phyloP scores from a whole-genome alignment of 2,888 invertebrate species.

The Troilus luridus region DNA sequence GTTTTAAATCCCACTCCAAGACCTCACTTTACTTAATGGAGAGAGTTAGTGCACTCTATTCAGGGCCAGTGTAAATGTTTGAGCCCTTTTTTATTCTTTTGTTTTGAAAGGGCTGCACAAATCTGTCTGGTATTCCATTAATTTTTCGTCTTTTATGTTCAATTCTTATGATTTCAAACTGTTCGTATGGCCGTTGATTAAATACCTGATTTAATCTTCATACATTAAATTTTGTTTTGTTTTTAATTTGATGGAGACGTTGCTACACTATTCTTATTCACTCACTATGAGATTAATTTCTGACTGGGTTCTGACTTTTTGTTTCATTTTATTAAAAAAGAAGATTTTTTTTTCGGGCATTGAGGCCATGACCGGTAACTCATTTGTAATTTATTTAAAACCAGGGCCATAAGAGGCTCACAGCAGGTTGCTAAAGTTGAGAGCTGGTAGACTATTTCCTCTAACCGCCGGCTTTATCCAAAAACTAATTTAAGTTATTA shows the following conservation, averaged over 20 bases:
- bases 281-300: too few relatives aligned
- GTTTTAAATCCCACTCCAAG: not conserved
- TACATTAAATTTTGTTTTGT: not conserved
- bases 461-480: too few relatives aligned
- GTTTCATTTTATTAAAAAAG: too few relatives aligned
- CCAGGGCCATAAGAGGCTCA: too few relatives aligned
- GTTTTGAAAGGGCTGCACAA: not conserved
- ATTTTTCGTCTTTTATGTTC: slow-evolving; percentile 4
- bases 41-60: slow-evolving; percentile 16
- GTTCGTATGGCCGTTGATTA: not conserved
- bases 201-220: not conserved
- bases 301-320: too few relatives aligned
- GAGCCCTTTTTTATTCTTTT: not conserved
- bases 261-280: not conserved
- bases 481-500: too few relatives aligned
- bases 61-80: slow-evolving; percentile 17
- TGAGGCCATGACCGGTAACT: too few relatives aligned
- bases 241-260: not conserved
- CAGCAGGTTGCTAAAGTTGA: too few relatives aligned
- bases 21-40: slow-evolving; percentile 19
- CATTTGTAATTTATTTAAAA: too few relatives aligned
- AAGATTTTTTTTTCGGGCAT: too few relatives aligned
- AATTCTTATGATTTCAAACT: not conserved
- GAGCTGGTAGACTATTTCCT: too few relatives aligned
- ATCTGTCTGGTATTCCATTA: not conserved